These are phyloP conservation scores for Carabus problematicus DNA, from an alignment of 2,888 invertebrate genomes.

Conservation along the genomic window DNA sequence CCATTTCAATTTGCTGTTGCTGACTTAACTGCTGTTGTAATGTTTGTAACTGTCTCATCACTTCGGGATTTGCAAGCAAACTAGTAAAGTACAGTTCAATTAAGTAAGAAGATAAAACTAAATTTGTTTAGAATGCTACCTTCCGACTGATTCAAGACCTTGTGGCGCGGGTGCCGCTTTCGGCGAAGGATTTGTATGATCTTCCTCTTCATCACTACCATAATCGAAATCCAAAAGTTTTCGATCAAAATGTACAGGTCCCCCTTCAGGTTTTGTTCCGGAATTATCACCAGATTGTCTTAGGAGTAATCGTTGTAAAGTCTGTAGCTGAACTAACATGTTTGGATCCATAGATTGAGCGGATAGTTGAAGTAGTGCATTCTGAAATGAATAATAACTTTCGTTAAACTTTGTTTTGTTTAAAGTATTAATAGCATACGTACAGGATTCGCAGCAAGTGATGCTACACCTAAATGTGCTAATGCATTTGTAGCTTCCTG, in stretches of 20 bases:
- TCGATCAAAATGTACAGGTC: slow-evolving; percentile 77
- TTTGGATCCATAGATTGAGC: slow-evolving; percentile 51
- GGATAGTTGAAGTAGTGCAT: slow-evolving; percentile 44
- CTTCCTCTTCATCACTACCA: slow-evolving; percentile 89
- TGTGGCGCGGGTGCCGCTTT: slow-evolving; percentile 53
- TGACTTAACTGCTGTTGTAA: slow-evolving; percentile 58
- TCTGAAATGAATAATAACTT: slow-evolving; percentile 47
- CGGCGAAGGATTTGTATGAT: slow-evolving; percentile 60
- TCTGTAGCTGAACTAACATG: slow-evolving; percentile 66
- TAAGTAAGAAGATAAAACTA: background rate
- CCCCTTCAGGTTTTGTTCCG: slow-evolving; percentile 54
- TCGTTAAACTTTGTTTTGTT: background rate
- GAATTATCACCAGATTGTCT: slow-evolving; percentile 52
- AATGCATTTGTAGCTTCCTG: slow-evolving; percentile 38
- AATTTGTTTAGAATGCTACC: slow-evolving; percentile 42
- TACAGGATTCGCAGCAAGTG: slow-evolving; percentile 38
- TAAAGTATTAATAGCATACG: background rate
- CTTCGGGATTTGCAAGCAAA: slow-evolving; percentile 84
- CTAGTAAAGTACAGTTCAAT: slow-evolving; percentile 57
- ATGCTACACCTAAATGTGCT: slow-evolving; percentile 40
- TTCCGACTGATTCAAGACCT: slow-evolving; percentile 47
- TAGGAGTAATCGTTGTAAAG: slow-evolving; percentile 67
- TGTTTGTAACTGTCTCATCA: slow-evolving; percentile 88
- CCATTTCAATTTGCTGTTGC: slow-evolving; percentile 69
- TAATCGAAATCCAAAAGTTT: slow-evolving; percentile 91